Conservation (phyloP, 2,797 vertebrate species). For the Pangasius sanitwongsei region DNA sequence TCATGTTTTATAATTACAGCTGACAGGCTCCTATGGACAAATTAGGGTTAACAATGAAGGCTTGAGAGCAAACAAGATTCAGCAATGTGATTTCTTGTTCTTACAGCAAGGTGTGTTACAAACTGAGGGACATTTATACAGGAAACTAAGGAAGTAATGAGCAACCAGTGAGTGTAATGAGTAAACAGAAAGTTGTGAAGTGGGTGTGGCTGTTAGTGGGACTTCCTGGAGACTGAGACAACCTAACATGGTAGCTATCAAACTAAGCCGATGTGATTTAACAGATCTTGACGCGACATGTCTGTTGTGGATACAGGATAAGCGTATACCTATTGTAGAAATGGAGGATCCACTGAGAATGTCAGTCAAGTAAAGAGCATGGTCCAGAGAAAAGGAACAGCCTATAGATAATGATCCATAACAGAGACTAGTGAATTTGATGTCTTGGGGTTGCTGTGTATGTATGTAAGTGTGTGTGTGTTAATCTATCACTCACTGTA, state of each 20-base stretch:
- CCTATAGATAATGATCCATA: neutral
- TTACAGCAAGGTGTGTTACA: neutral
- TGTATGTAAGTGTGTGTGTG: neutral
- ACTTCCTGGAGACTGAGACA: neutral
- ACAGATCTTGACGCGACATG: neutral
- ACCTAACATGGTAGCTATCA: neutral
- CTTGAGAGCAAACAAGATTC: neutral
- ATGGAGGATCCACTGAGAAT: neutral
- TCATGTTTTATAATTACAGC: neutral
- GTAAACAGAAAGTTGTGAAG: neutral
- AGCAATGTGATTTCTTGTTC: neutral
- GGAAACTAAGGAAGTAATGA: neutral
- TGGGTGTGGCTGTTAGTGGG: neutral
- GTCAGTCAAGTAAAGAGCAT: neutral
- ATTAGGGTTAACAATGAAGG: neutral
- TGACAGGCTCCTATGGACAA: neutral
- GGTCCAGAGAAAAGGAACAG: neutral
- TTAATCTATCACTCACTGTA: conserved; percentile 79
- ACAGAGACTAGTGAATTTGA: too few species aligned
- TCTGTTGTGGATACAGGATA: neutral
- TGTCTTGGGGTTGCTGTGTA: neutral
- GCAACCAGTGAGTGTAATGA: neutral
- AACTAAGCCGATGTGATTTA: too few species aligned
- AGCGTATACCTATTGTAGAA: neutral
- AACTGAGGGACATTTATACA: neutral